Conservation (phyloP, 1,140 invertebrate genomes). For the Drosophila biarmipes region DNA sequence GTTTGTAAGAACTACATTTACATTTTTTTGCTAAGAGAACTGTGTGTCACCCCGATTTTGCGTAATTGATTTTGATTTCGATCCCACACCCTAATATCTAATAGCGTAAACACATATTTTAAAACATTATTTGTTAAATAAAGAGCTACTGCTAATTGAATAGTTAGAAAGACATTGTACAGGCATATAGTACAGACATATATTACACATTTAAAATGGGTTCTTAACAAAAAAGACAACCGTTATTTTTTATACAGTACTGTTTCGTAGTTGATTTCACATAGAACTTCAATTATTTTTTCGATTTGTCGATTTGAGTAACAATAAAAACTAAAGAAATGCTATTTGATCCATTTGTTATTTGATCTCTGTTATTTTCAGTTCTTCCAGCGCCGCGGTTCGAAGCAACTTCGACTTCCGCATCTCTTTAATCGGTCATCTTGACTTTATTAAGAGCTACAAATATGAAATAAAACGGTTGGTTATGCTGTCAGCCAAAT, state of each 20-base stretch:
- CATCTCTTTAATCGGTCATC: constrained; percentile 63
- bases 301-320: constrained; percentile 26
- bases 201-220: constrained; percentile 16
- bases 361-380: constrained; percentile 28
- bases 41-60: neutral
- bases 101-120: constrained; percentile 58
- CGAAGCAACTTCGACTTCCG: constrained; percentile 57
- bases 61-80: constrained; percentile 34
- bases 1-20: constrained; percentile 7
- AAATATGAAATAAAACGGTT: no score
- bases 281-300: constrained; percentile 1
- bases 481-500: neutral
- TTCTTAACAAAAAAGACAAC: constrained; percentile 1
- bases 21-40: no score
- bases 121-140: constrained; percentile 37
- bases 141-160: constrained; percentile 17
- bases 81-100: constrained; percentile 12
- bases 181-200: constrained; percentile 49
- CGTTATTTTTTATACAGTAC: constrained; percentile 5
- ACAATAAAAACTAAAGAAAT: constrained; percentile 50
- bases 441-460: neutral
- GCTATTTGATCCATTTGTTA: constrained; percentile 15
- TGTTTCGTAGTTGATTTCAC: constrained; percentile 13
- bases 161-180: constrained; percentile 49
- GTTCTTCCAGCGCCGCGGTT: constrained; percentile 63